Evolutionary conservation across 2,888 invertebrate species (phyloP).

Genomic region (Myathropa florea): DNA sequence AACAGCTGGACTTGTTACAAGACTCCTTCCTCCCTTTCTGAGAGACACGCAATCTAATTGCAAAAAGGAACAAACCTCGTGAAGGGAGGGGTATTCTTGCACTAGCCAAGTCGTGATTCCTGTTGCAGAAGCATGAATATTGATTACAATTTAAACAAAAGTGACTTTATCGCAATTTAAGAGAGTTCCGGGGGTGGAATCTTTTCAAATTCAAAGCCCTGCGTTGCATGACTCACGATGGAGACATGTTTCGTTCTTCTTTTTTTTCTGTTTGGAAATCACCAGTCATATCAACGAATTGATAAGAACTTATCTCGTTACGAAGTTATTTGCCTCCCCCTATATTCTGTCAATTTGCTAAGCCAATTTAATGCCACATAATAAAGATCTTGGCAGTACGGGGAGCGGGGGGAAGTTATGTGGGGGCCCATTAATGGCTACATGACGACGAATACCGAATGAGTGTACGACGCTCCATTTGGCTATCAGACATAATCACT

Average conservation of each 20-base stretch:
- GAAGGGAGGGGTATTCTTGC: neutral
- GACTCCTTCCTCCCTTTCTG: neutral
- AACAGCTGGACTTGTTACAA: neutral
- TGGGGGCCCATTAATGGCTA: neutral
- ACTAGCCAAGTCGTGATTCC: neutral
- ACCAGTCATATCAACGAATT: constrained; percentile 34
- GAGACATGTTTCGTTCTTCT: neutral
- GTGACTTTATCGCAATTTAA: neutral
- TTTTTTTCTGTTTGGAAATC: neutral
- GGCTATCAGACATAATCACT: constrained; percentile 16
- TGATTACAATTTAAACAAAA: neutral
- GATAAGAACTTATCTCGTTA: constrained; percentile 46
- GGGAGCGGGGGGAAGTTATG: neutral
- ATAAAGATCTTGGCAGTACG: constrained; percentile 8
- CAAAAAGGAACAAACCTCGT: neutral
- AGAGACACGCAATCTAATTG: neutral
- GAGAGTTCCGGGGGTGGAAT: neutral
- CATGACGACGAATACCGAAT: constrained; percentile 9
- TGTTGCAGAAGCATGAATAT: neutral
- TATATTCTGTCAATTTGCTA: constrained; percentile 41
- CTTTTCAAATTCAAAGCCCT: neutral
- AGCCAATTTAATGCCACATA: constrained; percentile 41
- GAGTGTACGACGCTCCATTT: neutral
- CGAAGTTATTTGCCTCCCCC: constrained; percentile 28
- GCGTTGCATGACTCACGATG: neutral